Base-by-base conservation (phyloP, 2,888 invertebrate species). In the Melanostoma scalare region DNA sequence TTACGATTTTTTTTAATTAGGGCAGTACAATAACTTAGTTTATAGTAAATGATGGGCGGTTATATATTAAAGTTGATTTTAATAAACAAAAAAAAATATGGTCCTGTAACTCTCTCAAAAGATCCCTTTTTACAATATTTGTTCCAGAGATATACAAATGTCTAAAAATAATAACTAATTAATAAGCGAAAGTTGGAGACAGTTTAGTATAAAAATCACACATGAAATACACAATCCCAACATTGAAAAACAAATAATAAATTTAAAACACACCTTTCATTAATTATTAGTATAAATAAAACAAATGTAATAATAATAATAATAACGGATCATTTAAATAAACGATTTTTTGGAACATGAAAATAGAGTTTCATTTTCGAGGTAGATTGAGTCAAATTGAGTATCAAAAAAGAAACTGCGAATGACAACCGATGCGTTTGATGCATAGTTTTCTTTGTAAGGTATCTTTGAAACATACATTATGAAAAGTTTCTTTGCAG, bases 301-400 rank as follows among this genome's bases (percentile, higher is more conserved):
- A 65, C 44, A 67, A 78, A 46, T 78, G 78, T 84, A 78, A 71
- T 65, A 52, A 50, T 35, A 58, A 46, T 63, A 52, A 63, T 78
- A 52, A 63, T 78, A 77, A 60, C 68, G 61, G 79, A 69, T 71
- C 63, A 58, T 38, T 35, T 46, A 61, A 84, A 84, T 84, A 84
- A 84, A 82, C 6, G 67, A 67, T 82, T 63, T 79, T 78, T 84
- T 84, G 73, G 65, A 84, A 84, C 69, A 78, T 61, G 30, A 60
- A 44, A 48, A 50, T 30, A 9, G 20, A 30, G 20, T 2, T 61
- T 0, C 8, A 10, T 61, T 60, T 35, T 42, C 20, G 20, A 20
- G 1, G 20, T 20, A 20, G 20, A 20, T 20, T 20, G 20, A 20
- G 20, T 20, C 20, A 20, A 20, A 20, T n/a, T n/a, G n/a, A n/a